Conservation (phyloP, 2,797 vertebrate species). For the Lithobates pipiens region DNA sequence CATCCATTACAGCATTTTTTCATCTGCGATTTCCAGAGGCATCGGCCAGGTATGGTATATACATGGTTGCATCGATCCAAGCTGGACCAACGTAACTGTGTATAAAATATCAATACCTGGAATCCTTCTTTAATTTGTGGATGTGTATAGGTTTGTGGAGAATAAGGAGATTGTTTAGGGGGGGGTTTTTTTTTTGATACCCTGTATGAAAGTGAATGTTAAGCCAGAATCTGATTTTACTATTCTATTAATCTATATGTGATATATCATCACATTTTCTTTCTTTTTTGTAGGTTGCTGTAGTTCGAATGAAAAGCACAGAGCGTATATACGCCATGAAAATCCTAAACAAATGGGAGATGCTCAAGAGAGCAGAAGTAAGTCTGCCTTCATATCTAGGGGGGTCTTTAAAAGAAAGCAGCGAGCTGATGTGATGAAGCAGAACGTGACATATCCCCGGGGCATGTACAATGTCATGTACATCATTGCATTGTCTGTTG, state of each 20-base stretch:
- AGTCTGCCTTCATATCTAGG: slow-evolving; percentile 63
- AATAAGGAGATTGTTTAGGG: too few relatives aligned
- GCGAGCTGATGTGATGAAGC: slow-evolving; percentile 61
- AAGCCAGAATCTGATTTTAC: background rate
- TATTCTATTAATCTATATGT: background rate
- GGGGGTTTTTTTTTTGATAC: too few relatives aligned
- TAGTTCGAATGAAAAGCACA: slow-evolving; percentile 97
- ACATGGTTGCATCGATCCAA: too few relatives aligned
- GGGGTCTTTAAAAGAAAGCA: slow-evolving; percentile 47
- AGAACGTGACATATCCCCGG: slow-evolving; percentile 70
- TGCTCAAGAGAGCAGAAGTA: slow-evolving; percentile 98
- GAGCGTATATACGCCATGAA: slow-evolving; percentile 99
- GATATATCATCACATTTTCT: background rate
- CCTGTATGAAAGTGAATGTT: too few relatives aligned
- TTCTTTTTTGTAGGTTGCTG: slow-evolving; percentile 85
- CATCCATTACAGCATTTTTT: too few relatives aligned
- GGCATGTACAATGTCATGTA: slow-evolving; percentile 52
- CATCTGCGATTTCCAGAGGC: too few relatives aligned
- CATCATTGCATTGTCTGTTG: background rate
- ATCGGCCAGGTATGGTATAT: too few relatives aligned
- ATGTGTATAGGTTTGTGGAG: too few relatives aligned
- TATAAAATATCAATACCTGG: too few relatives aligned
- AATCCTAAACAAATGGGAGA: slow-evolving; percentile 99
- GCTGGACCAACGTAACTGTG: too few relatives aligned
- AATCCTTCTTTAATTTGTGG: too few relatives aligned